phyloP scores from a whole-genome alignment of 1,140 invertebrate species.

The Radopholus similis region DNA sequence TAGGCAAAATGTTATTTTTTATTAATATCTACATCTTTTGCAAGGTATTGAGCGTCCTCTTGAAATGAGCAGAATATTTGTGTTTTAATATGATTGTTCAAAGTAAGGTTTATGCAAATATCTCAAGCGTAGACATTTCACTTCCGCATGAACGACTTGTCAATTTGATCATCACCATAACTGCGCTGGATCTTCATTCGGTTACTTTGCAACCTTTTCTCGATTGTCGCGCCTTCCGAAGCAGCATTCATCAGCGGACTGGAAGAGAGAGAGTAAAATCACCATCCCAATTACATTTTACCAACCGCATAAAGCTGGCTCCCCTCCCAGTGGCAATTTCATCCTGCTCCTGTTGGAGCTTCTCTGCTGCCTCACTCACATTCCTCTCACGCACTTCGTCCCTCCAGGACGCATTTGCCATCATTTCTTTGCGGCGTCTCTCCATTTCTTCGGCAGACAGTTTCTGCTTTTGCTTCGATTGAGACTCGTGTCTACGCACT shows the following conservation, averaged over 20 bases:
- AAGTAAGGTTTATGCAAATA: neutral
- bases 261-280: neutral
- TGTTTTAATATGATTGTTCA: neutral
- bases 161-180: conserved; percentile 16
- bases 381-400: conserved; percentile 16
- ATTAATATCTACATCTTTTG: neutral
- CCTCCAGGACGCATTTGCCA: conserved; percentile 21
- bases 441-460: conserved; percentile 22
- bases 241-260: conserved; percentile 5
- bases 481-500: neutral
- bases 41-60: neutral
- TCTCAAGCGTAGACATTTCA: neutral
- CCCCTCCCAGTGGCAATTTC: neutral
- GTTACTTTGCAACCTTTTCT: conserved; percentile 12
- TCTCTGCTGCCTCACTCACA: neutral
- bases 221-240: neutral
- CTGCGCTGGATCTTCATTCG: conserved; percentile 12
- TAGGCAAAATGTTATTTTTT: too few relatives aligned
- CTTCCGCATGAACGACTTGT: conserved; percentile 3
- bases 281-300: neutral
- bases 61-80: neutral
- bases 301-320: conserved; percentile 7
- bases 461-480: neutral
- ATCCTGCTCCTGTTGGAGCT: conserved; percentile 4
- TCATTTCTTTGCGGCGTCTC: conserved; percentile 17